These are phyloP conservation scores for Drosophila sturtevanti DNA, from an alignment of 1,140 invertebrate species.

Conservation along the genomic window DNA sequence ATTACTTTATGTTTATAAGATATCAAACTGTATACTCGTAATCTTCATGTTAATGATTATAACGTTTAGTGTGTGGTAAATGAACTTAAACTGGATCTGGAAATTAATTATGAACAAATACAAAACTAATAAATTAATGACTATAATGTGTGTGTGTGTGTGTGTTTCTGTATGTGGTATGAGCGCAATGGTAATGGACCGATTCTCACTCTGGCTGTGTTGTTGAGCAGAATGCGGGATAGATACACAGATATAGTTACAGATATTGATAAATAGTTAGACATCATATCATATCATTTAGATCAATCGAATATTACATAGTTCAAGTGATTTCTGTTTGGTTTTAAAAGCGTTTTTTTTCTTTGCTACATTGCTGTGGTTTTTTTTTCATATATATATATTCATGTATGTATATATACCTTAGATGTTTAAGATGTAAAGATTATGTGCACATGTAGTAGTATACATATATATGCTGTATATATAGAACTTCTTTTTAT, in stretches of 20 bases:
- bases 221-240: conserved; percentile 10
- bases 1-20: conserved; percentile 44
- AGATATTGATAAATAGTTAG: conserved; percentile 27
- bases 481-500: conserved; percentile 50
- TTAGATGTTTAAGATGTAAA: conserved; percentile 7
- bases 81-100: conserved; percentile 16
- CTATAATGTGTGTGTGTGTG: conserved; percentile 29
- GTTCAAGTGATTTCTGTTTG: conserved; percentile 18
- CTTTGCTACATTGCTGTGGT: conserved; percentile 43
- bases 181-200: conserved; percentile 16
- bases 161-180: not conserved
- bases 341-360: conserved; percentile 45
- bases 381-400: conserved; percentile 26
- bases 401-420: conserved; percentile 33
- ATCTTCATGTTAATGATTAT: conserved; percentile 38
- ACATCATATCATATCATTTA: conserved; percentile 32
- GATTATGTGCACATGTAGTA: conserved; percentile 39
- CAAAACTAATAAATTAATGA: conserved; percentile 57
- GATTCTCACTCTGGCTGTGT: conserved; percentile 54
- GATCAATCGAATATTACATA: conserved; percentile 23
- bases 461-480: conserved; percentile 2
- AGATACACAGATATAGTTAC: conserved; percentile 9
- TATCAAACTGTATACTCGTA: conserved; percentile 19
- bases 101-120: conserved; percentile 28
- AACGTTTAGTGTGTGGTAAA: conserved; percentile 23